Conservation (phyloP, 2,113 vertebrate genomes). For the Alligator sinensis region DNA sequence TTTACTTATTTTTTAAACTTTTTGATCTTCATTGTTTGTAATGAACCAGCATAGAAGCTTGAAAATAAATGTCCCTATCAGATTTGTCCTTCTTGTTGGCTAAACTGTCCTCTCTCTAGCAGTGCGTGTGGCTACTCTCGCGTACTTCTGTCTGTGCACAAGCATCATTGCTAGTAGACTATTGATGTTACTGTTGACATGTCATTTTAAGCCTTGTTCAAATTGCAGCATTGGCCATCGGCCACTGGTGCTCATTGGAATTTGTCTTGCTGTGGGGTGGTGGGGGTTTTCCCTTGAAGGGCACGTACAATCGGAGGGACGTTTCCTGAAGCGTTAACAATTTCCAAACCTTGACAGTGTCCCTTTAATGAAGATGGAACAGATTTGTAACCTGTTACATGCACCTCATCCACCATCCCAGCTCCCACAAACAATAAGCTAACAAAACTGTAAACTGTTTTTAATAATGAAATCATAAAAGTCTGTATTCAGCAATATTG, state of each 20-base stretch:
- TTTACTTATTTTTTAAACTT: background rate
- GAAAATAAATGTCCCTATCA: slow-evolving; percentile 48
- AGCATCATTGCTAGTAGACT: background rate
- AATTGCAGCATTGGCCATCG: background rate
- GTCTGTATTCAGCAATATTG: background rate
- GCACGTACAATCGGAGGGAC: background rate
- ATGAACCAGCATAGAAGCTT: slow-evolving; percentile 13
- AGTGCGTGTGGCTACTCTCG: background rate
- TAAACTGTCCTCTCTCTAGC: background rate
- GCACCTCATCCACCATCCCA: background rate
- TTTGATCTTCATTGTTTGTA: background rate
- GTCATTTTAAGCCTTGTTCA: background rate
- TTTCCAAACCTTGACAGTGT: background rate
- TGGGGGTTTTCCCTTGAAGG: background rate
- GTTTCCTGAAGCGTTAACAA: background rate
- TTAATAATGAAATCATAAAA: background rate
- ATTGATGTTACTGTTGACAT: background rate
- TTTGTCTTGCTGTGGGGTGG: background rate
- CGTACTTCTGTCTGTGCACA: background rate
- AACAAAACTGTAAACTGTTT: background rate
- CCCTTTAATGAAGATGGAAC: background rate
- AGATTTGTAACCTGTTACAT: background rate
- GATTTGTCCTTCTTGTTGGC: background rate
- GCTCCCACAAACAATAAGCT: background rate
- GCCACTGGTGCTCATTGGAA: background rate